Base-by-base conservation (phyloP, 2,797 vertebrate genomes). In the Brotula barbata region DNA sequence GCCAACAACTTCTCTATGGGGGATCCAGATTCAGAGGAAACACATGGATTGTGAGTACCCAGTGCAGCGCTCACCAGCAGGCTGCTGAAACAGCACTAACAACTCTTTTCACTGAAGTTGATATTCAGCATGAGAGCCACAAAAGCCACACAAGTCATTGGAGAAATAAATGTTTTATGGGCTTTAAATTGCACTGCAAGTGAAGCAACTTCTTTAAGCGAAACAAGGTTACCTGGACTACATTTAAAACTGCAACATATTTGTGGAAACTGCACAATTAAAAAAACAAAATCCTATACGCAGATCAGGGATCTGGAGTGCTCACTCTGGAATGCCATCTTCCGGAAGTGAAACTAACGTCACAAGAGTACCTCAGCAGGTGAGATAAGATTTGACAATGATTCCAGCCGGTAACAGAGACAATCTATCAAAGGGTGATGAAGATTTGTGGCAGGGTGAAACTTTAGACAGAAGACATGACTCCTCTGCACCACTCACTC, bases 391-490 rank as follows among this genome's bases (percentile, higher is more conserved):
- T 49, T 14, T 15, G 36, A 65, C 58, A 69, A 25, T 20, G 63
- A 49, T 50, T 67, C 17, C n/a, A 58, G 33, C 58, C 71, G 50
- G 28, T 85, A 87, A 82, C 81, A 84, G 75, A 61, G 34, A 31
- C 23, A 7, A 43, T 64, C 46, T 63, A 44, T 56, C 73, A 58
- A 73, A 78, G 73, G 73, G 83, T 58, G 34, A 41, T 50, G 52
- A 69, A 19, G 59, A 78, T 68, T 28, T 28, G 25, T n/a, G n/a
- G n/a, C n/a, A n/a, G n/a, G n/a, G 68, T 72, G 58, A 73, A 61
- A 55, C 50, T 59, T 56, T 67, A 82, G 74, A 77, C 71, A 68
- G 58, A 65, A 79, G 79, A 62, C 23, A 12, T 22, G 22, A 49
- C 66, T 54, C 62, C 25, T 28, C 25, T 28, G 4, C 25, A 28